These are phyloP conservation scores for Anthoscopus minutus DNA, from an alignment of 2,113 vertebrate genomes.

Conservation along the genomic window DNA sequence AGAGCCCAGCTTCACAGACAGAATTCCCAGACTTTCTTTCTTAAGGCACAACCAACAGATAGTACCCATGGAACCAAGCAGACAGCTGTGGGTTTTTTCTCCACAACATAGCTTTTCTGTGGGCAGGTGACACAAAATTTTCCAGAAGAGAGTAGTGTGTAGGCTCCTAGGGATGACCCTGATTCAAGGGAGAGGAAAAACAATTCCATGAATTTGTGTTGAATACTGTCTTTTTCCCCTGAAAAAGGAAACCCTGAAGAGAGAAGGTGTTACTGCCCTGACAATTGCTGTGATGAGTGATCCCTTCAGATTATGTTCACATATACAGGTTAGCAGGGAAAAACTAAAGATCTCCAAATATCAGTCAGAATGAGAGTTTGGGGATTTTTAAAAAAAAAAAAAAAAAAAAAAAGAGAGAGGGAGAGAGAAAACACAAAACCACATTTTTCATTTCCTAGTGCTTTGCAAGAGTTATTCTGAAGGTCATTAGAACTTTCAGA, in stretches of 20 bases:
- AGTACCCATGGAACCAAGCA: background rate
- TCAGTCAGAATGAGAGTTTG: background rate
- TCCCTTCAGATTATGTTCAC: background rate
- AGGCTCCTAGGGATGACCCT: background rate
- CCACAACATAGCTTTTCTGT: background rate
- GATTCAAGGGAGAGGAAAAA: background rate
- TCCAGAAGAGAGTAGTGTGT: background rate
- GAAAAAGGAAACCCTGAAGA: background rate
- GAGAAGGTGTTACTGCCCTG: background rate
- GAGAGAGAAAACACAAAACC: background rate
- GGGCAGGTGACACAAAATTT: background rate
- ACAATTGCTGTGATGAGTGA: background rate
- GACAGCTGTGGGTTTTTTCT: background rate
- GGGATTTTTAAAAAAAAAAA: background rate
- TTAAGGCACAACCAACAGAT: background rate
- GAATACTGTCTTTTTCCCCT: background rate
- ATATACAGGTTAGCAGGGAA: background rate
- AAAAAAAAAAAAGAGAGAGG: rapidly evolving
- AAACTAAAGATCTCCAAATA: background rate
- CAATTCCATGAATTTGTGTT: background rate
- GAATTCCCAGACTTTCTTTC: background rate
- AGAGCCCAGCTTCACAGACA: background rate
- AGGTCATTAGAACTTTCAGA: background rate
- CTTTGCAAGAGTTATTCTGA: background rate
- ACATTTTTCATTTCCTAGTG: background rate